phyloP scores from a whole-genome alignment of 2,888 invertebrate species.

The Heliothis peltigera region DNA sequence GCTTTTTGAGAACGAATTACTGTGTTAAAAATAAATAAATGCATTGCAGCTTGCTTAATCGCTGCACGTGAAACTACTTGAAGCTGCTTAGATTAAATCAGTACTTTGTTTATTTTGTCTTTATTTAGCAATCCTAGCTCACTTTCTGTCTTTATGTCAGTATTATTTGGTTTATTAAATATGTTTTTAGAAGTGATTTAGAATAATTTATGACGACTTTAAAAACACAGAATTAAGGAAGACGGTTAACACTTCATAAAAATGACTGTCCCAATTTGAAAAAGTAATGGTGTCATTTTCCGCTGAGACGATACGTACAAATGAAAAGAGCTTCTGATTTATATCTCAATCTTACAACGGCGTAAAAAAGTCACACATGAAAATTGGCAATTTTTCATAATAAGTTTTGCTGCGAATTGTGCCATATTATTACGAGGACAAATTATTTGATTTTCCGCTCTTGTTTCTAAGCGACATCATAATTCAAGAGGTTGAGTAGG shows the following conservation, averaged over 20 bases:
- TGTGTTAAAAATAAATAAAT: background rate
- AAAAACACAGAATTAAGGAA: slow-evolving; percentile 8
- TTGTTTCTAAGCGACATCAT: slow-evolving; percentile 27
- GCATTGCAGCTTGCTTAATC: background rate
- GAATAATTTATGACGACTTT: background rate
- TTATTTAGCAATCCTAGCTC: too few relatives aligned
- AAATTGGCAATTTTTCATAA: slow-evolving; percentile 89
- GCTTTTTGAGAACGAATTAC: background rate
- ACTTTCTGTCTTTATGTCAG: too few relatives aligned
- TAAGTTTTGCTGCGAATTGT: slow-evolving; percentile 77
- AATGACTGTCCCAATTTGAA: slow-evolving; percentile 53
- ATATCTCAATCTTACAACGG: slow-evolving; percentile 86
- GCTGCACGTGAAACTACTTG: background rate
- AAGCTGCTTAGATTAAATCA: background rate
- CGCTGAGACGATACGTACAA: slow-evolving; percentile 81
- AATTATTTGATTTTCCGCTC: slow-evolving; percentile 64
- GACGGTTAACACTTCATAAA: slow-evolving; percentile 28
- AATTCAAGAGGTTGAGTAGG: slow-evolving; percentile 33
- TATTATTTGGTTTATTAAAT: background rate
- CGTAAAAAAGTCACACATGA: slow-evolving; percentile 86
- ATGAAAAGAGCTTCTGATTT: slow-evolving; percentile 83
- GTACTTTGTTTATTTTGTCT: too few relatives aligned
- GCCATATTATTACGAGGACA: slow-evolving; percentile 65
- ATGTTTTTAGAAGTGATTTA: background rate
- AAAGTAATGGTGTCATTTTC: slow-evolving; percentile 78